Percentiles rank a stretch among this genome's conserved stretches.
Evolutionary conservation across 2,113 vertebrate genomes (phyloP).

Genomic region (Osmerus mordax): DNA sequence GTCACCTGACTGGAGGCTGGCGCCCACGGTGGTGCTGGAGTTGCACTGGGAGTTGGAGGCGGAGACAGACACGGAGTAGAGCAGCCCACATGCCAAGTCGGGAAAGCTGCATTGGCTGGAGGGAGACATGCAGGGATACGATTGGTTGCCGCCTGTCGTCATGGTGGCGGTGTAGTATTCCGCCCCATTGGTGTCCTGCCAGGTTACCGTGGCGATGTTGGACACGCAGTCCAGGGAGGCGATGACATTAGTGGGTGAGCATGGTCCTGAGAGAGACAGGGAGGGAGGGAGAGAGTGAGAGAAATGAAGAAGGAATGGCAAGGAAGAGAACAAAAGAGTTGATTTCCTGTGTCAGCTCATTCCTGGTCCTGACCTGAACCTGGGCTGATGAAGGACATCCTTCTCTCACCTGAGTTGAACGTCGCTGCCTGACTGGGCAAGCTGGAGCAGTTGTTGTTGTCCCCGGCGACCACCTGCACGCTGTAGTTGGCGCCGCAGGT

Average conservation of each 20-base stretch:
- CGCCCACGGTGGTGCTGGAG: conserved; percentile 22
- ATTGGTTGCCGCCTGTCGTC: conserved; percentile 25
- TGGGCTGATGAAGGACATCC: no score
- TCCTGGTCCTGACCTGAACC: no score
- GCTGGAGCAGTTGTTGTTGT: no score
- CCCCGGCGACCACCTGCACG: no score
- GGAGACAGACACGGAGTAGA: conserved; percentile 52
- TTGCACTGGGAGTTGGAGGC: conserved; percentile 57
- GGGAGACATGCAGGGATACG: conserved; percentile 40
- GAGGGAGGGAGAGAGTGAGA: background rate
- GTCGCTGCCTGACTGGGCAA: no score
- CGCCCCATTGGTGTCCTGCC: conserved; percentile 46
- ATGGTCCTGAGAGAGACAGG: background rate
- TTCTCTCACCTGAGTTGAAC: no score
- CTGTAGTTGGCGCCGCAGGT: no score
- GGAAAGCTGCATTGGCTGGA: conserved; percentile 23
- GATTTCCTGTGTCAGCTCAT: no score
- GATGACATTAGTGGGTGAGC: conserved; percentile 12
- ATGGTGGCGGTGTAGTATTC: conserved; percentile 43
- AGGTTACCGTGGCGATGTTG: conserved; percentile 38
- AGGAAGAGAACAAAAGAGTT: background rate
- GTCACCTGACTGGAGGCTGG: no score
- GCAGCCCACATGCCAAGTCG: no score
- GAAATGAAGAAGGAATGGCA: background rate
- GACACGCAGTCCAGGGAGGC: conserved; percentile 50